phyloP scores from a whole-genome alignment of 2,113 vertebrate species.

The Plecturocebus donacophilus region DNA sequence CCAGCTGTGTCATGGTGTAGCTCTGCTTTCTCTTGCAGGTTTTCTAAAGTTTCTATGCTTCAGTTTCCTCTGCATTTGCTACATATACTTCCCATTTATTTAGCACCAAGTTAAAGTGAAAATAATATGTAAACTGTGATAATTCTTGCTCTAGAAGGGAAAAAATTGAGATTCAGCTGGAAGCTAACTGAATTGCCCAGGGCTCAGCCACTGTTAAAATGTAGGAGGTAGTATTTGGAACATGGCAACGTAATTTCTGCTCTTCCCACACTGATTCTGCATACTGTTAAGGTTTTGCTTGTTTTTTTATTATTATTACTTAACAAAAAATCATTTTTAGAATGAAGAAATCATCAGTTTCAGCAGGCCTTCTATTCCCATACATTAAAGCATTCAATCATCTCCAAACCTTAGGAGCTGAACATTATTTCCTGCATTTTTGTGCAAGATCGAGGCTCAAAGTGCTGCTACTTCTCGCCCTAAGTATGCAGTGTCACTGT shows the following conservation, averaged over 20 bases:
- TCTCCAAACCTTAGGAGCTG: neutral
- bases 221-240: neutral
- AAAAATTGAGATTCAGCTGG: neutral
- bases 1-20: neutral
- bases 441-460: neutral
- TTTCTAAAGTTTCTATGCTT: neutral
- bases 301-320: neutral
- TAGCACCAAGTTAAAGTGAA: neutral
- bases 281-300: neutral
- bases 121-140: neutral
- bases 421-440: neutral
- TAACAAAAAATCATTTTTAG: neutral
- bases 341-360: neutral
- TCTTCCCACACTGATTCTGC: neutral
- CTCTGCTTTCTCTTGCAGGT: neutral
- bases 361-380: neutral
- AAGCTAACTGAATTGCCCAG: neutral
- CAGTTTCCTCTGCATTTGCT: too few species aligned
- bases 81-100: neutral
- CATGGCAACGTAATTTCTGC: too few species aligned
- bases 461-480: neutral
- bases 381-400: neutral
- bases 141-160: neutral
- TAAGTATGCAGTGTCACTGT: neutral
- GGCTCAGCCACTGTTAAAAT: neutral